A percentile compares a stretch with the other conserved stretches of the same genome.
Evolutionary conservation across 2,113 vertebrate species (phyloP).

Genomic region (Thamnophis sirtalis): DNA sequence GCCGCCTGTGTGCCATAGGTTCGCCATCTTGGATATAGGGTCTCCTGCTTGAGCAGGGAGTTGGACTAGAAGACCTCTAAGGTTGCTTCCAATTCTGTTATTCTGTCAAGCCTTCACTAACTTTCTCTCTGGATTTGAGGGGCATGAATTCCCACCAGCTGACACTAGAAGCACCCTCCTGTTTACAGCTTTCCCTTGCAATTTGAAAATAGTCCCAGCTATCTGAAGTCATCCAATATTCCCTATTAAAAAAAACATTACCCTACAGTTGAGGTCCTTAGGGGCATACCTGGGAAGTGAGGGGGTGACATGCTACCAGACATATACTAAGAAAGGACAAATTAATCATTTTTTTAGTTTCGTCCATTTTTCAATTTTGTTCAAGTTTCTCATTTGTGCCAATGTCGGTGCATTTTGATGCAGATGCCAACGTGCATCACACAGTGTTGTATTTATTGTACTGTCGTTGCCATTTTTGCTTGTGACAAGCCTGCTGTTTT

Average conservation of each 20-base stretch:
- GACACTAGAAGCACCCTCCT: background rate
- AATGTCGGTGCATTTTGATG: background rate
- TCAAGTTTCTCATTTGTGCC: background rate
- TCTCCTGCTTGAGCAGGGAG: no score
- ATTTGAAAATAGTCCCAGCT: background rate
- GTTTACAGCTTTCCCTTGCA: background rate
- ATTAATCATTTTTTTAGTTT: background rate
- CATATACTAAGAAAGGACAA: background rate
- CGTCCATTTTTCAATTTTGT: background rate
- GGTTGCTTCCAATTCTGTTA: background rate
- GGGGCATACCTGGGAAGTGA: no score
- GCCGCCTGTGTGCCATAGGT: no score
- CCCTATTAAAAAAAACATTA: background rate
- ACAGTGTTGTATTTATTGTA: background rate
- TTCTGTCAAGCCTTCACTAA: background rate
- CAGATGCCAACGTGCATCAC: background rate
- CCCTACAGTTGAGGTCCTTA: background rate
- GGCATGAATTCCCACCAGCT: background rate
- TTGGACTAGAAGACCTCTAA: background rate
- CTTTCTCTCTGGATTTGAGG: background rate
- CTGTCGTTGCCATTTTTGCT: background rate
- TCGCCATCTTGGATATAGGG: no score
- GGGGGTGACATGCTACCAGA: background rate
- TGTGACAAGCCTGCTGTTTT: background rate
- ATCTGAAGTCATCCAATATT: background rate